Conservation (phyloP, 2,797 vertebrate genomes). For the Astyanax mexicanus region DNA sequence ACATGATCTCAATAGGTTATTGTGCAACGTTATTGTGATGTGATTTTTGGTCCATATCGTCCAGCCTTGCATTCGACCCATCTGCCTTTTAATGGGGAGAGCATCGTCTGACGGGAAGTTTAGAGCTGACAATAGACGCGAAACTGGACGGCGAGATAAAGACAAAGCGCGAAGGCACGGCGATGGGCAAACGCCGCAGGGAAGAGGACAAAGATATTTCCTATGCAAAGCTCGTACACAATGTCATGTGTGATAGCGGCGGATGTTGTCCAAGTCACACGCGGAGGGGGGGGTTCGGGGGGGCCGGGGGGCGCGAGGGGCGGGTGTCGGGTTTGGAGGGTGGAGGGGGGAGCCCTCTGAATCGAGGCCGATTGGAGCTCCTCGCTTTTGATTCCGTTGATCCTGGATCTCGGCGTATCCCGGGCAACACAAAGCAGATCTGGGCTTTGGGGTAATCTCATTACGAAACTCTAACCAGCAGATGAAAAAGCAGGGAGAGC, state of each 20-base stretch:
- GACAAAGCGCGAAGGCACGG: conserved; percentile 48
- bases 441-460: conserved; percentile 84
- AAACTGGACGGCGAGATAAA: conserved; percentile 80
- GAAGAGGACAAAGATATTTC: conserved; percentile 82
- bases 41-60: background rate
- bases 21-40: too few relatives aligned
- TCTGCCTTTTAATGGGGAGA: background rate
- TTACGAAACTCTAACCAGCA: conserved; percentile 85
- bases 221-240: conserved; percentile 85
- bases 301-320: background rate
- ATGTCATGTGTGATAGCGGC: conserved; percentile 82
- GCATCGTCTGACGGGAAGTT: conserved; percentile 60
- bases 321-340: background rate
- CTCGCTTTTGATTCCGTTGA: conserved; percentile 81
- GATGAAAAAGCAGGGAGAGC: conserved; percentile 59
- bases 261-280: conserved; percentile 84
- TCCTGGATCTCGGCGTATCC: conserved; percentile 82
- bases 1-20: too few relatives aligned
- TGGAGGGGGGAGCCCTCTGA: conserved; percentile 65
- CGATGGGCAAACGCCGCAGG: conserved; percentile 41
- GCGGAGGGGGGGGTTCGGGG: conserved; percentile 63
- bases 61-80: conserved; percentile 24
- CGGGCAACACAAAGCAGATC: conserved; percentile 81
- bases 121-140: conserved; percentile 74
- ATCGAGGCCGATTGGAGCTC: conserved; percentile 76